phyloP scores from a whole-genome alignment of 2,113 vertebrate genomes.

The Marcusenius ussheri region DNA sequence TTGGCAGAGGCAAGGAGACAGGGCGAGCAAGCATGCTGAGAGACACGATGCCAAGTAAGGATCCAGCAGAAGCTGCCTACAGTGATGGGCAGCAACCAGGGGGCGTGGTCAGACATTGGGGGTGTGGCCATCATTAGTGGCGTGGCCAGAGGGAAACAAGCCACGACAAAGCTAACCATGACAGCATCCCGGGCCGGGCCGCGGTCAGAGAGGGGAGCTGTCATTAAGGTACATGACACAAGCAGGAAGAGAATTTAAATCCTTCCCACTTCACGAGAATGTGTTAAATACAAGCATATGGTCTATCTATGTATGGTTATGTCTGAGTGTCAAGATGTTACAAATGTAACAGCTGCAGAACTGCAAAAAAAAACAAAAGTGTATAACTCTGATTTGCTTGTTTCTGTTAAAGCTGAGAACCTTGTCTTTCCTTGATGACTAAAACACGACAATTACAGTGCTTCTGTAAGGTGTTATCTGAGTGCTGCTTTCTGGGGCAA shows the following conservation, averaged over 20 bases:
- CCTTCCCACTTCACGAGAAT: background rate
- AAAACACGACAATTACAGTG: background rate
- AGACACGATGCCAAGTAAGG: constrained; percentile 36
- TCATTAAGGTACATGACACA: constrained; percentile 35
- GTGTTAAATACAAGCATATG: background rate
- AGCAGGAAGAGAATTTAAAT: background rate
- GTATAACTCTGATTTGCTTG: background rate
- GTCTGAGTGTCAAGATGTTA: background rate
- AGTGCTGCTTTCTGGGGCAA: background rate
- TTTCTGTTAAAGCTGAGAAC: background rate
- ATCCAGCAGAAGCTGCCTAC: constrained; percentile 27
- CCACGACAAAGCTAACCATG: background rate
- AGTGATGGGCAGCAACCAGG: background rate
- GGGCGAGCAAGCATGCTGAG: constrained; percentile 47
- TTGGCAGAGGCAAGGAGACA: constrained; percentile 42
- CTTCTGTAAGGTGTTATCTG: background rate
- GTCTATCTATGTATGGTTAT: background rate
- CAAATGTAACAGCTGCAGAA: background rate
- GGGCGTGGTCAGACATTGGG: constrained; percentile 12
- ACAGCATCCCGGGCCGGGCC: constrained; percentile 10
- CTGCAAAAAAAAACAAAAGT: background rate
- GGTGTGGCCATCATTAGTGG: constrained; percentile 18
- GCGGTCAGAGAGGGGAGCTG: constrained; percentile 51
- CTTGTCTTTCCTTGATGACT: background rate
- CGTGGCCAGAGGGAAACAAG: constrained; percentile 18